phyloP scores from a whole-genome alignment of 2,113 vertebrate genomes.

The human (Homo sapiens) region GRCh38 chr2:62790501-62791000 shows the following conservation, averaged over 20 bases:
- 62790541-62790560: constrained; percentile 39
- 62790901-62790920: background rate
- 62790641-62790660: background rate
- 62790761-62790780: background rate
- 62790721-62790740: background rate
- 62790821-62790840: background rate
- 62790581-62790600: constrained; percentile 33
- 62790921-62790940: background rate
- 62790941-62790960: background rate
- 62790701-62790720: constrained; percentile 20
- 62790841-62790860: background rate
- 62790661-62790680: constrained; percentile 14
- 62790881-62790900: constrained; percentile 14
- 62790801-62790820: background rate
- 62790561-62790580: background rate
- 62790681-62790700: constrained; percentile 26
- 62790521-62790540: constrained; percentile 70
- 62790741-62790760: background rate
- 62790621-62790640: constrained; percentile 30
- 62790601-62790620: constrained; percentile 29
- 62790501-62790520: constrained; percentile 51
- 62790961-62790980: constrained; percentile 30
- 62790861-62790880: constrained; percentile 15
- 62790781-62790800: background rate
- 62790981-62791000: constrained; percentile 41